Evolutionary conservation across 1,140 invertebrate species (phyloP).

Genomic region (Lasioglossum baleicum): DNA sequence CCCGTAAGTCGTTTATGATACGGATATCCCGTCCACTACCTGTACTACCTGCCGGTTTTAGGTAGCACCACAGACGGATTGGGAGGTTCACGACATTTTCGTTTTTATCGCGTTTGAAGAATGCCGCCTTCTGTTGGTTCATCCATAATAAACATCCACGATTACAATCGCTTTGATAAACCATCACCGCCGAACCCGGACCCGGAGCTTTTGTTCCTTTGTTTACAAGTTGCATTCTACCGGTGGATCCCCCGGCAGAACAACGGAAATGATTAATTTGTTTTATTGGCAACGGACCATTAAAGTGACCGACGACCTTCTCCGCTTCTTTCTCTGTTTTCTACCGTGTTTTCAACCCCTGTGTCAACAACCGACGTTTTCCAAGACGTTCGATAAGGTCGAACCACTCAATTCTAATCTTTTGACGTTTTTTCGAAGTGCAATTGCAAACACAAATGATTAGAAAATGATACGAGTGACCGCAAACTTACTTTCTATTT

Average conservation of each 20-base stretch:
- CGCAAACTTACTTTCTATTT: no score
- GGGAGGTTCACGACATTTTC: slow-evolving; percentile 36
- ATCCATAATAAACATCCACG: slow-evolving; percentile 33
- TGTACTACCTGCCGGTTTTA: slow-evolving; percentile 46
- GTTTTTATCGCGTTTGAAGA: slow-evolving; percentile 43
- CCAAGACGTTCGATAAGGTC: no score
- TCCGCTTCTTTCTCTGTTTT: background rate
- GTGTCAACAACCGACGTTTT: no score
- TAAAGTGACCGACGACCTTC: background rate
- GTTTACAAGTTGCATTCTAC: slow-evolving; percentile 47
- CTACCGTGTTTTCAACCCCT: no score
- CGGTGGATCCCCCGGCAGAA: background rate
- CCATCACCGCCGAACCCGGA: background rate
- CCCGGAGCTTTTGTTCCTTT: slow-evolving; percentile 29
- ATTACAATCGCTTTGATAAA: slow-evolving; percentile 55
- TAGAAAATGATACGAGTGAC: no score
- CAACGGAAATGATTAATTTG: slow-evolving; percentile 34
- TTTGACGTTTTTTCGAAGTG: no score
- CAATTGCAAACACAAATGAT: no score
- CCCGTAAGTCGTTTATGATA: slow-evolving; percentile 50
- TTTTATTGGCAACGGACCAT: background rate
- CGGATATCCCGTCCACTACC: slow-evolving; percentile 35
- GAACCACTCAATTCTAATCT: no score
- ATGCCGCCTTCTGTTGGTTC: slow-evolving; percentile 32
- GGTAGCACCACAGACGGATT: slow-evolving; percentile 39